phyloP scores from a whole-genome alignment of 2,888 invertebrate species.

The Odontomyia ornata region DNA sequence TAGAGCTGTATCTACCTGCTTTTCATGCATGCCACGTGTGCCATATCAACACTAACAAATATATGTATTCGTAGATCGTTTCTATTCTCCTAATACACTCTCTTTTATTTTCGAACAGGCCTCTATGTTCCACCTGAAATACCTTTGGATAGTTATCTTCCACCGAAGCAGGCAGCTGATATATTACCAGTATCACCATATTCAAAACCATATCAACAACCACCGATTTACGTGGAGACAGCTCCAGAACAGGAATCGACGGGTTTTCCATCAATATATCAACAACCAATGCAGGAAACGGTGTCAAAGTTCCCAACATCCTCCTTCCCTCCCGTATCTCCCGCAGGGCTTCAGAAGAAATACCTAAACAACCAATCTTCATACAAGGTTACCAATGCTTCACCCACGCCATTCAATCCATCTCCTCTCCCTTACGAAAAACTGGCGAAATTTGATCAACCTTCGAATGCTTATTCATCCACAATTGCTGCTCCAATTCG shows the following conservation, averaged over 20 bases:
- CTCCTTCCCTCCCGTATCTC: neutral
- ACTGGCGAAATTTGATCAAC: constrained; percentile 59
- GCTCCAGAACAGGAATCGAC: constrained; percentile 49
- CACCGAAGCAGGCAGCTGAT: constrained; percentile 57
- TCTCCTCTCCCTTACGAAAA: constrained; percentile 61
- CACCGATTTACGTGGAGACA: constrained; percentile 52
- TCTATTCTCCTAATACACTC: no score
- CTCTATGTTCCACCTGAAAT: constrained; percentile 63
- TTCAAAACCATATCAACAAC: constrained; percentile 57
- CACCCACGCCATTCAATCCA: constrained; percentile 57
- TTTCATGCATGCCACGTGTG: no score
- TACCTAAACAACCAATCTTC: constrained; percentile 22
- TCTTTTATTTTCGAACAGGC: constrained; percentile 52
- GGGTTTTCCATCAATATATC: constrained; percentile 18
- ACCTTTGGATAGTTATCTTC: constrained; percentile 60
- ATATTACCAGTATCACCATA: constrained; percentile 61
- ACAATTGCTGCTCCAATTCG: constrained; percentile 11
- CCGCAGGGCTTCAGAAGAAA: constrained; percentile 7
- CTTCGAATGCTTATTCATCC: constrained; percentile 21
- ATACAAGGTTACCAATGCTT: constrained; percentile 20
- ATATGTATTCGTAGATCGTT: no score
- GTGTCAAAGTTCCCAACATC: constrained; percentile 10
- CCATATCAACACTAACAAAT: no score
- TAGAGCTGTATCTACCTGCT: no score
- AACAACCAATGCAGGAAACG: constrained; percentile 14